phyloP scores from a whole-genome alignment of 2,888 invertebrate genomes.

The Apamea monoglypha region DNA sequence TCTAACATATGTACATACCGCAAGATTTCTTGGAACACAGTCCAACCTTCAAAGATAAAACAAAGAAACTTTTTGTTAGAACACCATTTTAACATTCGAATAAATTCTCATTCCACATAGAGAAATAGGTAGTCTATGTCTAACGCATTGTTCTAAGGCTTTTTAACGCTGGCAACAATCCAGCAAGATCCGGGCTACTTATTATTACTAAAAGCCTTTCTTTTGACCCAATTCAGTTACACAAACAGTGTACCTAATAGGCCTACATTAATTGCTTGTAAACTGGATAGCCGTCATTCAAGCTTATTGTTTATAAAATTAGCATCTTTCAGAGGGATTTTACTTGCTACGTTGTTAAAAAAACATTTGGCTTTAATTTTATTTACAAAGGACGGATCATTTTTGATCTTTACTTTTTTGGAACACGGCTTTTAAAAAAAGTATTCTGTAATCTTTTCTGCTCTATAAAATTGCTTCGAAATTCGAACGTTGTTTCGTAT shows the following conservation, averaged over 20 bases:
- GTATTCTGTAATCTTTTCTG: background rate
- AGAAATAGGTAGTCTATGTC: background rate
- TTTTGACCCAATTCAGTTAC: slow-evolving; percentile 56
- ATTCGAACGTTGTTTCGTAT: background rate
- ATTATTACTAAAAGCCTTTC: slow-evolving; percentile 49
- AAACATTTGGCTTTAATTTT: slow-evolving; percentile 8
- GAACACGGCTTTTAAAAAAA: background rate
- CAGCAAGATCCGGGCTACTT: slow-evolving; percentile 29
- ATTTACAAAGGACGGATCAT: background rate
- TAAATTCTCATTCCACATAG: background rate
- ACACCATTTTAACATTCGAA: slow-evolving; percentile 15
- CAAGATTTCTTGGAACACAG: background rate
- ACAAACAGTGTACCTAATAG: slow-evolving; percentile 34
- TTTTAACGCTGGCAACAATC: slow-evolving; percentile 58
- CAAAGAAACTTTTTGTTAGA: background rate
- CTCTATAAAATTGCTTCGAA: background rate
- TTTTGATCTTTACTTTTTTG: background rate
- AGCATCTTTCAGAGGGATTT: slow-evolving; percentile 34
- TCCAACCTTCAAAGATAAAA: background rate
- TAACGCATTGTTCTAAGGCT: slow-evolving; percentile 32
- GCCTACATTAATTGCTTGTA: slow-evolving; percentile 33
- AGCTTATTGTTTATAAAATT: slow-evolving; percentile 54
- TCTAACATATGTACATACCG: background rate
- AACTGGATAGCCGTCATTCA: slow-evolving; percentile 41
- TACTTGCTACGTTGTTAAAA: slow-evolving; percentile 16